Evolutionary conservation across 2,113 vertebrate species (phyloP).

Genomic region (Elephantulus edwardii): DNA sequence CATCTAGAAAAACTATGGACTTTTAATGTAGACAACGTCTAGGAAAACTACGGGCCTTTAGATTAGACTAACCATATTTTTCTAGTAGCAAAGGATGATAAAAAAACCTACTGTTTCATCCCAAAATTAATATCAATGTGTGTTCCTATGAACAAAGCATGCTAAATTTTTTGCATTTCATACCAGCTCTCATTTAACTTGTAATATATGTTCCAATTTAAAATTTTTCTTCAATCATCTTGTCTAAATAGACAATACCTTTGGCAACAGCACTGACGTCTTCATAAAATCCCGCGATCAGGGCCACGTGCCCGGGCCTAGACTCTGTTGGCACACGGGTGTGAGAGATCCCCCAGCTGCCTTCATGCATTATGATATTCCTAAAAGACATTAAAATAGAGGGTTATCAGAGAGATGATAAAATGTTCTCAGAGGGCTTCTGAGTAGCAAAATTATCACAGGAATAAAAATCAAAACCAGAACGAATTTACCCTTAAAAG

Average conservation of each 20-base stretch:
- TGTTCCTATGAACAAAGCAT: neutral
- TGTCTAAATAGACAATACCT: conserved; percentile 83
- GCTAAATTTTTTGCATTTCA: conserved; percentile 32
- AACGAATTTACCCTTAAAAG: conserved; percentile 20
- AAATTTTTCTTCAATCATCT: neutral
- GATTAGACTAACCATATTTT: neutral
- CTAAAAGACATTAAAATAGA: conserved; percentile 80
- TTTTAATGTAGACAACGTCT: too few relatives aligned
- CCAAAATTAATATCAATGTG: neutral
- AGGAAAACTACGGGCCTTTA: neutral
- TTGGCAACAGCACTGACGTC: conserved; percentile 98
- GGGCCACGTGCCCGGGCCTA: conserved; percentile 94
- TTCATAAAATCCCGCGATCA: conserved; percentile 99
- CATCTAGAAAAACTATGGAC: conserved; percentile 4
- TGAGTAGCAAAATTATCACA: conserved; percentile 22
- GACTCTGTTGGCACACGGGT: conserved; percentile 97
- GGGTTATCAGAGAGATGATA: conserved; percentile 5
- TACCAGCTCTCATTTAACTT: neutral
- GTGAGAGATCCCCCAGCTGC: conserved; percentile 97
- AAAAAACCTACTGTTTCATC: conserved; percentile 29
- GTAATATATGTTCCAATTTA: too few relatives aligned
- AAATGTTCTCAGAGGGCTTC: neutral
- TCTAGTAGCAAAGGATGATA: conserved; percentile 5
- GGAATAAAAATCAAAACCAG: conserved; percentile 33
- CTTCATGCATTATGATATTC: conserved; percentile 87